Evolutionary conservation across 1,140 invertebrate species (phyloP), one percentile per base, ranked within the genome.

Genomic region (Microplitis mediator): DNA sequence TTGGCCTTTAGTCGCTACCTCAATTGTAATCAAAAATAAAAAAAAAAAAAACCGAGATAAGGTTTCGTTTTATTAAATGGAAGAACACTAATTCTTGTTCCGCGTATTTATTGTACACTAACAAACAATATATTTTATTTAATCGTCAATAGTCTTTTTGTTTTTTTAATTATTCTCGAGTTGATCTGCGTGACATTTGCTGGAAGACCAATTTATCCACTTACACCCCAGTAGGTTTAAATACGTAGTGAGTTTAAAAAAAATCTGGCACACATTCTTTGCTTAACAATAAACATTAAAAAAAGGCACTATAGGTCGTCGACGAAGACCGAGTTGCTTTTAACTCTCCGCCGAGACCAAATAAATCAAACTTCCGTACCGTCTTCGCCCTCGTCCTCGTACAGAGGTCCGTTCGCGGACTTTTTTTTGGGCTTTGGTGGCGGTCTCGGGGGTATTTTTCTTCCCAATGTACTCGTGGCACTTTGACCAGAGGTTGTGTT

Each of bases 311-410:
- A 65, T 16, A 39, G 70, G 61, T 72, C 31, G 34, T 63, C 13
- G 45, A 62, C 39, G 54, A 56, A 31, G 58, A 34, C 35, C 32
- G 14, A 32, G 51, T 66, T 32, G 9, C 39, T 36, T 5, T 62
- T 62, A 4, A 58, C 14, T 23, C 56, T 58, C 16, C 56, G 23
- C 23, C 36, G n/a, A 52, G 39, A 35, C 23, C 45, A 58, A 14
- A 11, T 58, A 58, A 39, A 73, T 88, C 84, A 94, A 87, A 95
- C 94, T 89, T 95, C 94, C 77, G 94, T 95, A 52, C 94, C 94
- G 77, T 95, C 94, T 79, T 95, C 94, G 9, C 93, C 93, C 85
- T 95, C 94, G 80, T 95, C 94, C 78, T 95, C 93, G 77, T 94
- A 95, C 54, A 94, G 82, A 35, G 93, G 93, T 74, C 88, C 89